Evolutionary conservation across 2,797 vertebrate genomes (phyloP).

Genomic region (Tympanoctomys barrerae): DNA sequence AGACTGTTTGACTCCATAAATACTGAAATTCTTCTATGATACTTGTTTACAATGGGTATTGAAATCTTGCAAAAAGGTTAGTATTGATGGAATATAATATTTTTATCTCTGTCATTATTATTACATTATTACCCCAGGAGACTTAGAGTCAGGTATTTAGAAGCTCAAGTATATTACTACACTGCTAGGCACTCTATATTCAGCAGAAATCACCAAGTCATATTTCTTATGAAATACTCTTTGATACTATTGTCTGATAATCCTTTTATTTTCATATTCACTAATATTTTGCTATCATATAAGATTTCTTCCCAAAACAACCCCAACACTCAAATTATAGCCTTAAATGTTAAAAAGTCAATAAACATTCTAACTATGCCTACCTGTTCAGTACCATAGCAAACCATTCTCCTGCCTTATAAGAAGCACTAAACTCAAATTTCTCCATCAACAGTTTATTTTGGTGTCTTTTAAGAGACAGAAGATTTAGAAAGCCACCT

Average conservation of each 20-base stretch:
- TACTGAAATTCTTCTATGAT: neutral
- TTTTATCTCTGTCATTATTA: neutral
- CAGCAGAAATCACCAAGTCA: neutral
- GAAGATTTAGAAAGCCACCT: neutral
- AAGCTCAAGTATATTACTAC: neutral
- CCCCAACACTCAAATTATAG: neutral
- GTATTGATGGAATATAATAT: neutral
- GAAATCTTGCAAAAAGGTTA: neutral
- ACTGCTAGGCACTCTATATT: neutral
- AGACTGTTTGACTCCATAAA: neutral
- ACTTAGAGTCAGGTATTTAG: neutral
- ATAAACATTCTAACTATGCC: neutral
- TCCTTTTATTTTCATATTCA: neutral
- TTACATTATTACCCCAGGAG: neutral
- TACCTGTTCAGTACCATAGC: neutral
- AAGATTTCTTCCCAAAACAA: neutral
- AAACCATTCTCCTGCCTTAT: neutral
- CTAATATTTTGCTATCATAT: neutral
- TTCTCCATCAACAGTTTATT: neutral
- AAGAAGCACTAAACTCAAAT: neutral
- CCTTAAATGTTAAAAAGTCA: conserved; percentile 13
- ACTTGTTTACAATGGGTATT: neutral
- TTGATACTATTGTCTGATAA: neutral
- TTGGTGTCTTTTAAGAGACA: neutral
- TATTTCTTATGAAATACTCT: neutral